Conservation (phyloP, 2,113 vertebrate species). For the Montifringilla adamsi region DNA sequence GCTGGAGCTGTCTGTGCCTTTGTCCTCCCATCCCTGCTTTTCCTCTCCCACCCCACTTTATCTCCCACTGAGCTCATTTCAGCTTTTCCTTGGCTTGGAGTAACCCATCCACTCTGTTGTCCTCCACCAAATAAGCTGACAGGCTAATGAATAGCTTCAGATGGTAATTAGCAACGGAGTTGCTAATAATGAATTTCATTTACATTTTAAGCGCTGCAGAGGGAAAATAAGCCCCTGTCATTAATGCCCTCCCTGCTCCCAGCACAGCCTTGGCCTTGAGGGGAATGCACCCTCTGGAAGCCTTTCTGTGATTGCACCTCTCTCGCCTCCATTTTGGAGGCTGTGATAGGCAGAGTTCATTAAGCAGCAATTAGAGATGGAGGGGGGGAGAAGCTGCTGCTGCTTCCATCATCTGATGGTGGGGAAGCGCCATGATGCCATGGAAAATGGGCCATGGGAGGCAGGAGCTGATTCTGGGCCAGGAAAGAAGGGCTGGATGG, state of each 20-base stretch:
- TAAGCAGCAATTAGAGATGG: not conserved
- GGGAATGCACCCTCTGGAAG: not conserved
- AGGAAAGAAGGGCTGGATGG: not conserved
- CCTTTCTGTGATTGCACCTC: not conserved
- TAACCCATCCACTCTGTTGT: constrained; percentile 45
- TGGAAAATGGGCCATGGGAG: not conserved
- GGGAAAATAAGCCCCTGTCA: constrained; percentile 23
- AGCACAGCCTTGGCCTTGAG: not conserved
- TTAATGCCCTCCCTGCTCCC: not conserved
- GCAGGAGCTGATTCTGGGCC: not conserved
- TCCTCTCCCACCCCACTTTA: not conserved
- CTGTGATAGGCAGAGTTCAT: constrained; percentile 10
- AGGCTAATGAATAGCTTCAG: constrained; percentile 75
- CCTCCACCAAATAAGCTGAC: constrained; percentile 67
- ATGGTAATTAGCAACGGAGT: constrained; percentile 74
- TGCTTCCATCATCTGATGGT: not conserved
- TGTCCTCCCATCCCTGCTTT: not conserved
- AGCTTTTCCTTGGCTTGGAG: not conserved
- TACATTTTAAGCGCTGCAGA: constrained; percentile 76
- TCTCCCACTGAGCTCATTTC: constrained; percentile 37
- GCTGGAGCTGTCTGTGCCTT: not conserved
- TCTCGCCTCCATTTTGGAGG: not conserved
- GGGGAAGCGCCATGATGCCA: accelerated
- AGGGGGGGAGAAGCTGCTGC: not conserved
- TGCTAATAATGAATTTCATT: constrained; percentile 76